A percentile compares a stretch with the other conserved stretches of the same genome.
Evolutionary conservation across 2,113 vertebrate genomes (phyloP).

Genomic region (Ciconia boyciana): DNA sequence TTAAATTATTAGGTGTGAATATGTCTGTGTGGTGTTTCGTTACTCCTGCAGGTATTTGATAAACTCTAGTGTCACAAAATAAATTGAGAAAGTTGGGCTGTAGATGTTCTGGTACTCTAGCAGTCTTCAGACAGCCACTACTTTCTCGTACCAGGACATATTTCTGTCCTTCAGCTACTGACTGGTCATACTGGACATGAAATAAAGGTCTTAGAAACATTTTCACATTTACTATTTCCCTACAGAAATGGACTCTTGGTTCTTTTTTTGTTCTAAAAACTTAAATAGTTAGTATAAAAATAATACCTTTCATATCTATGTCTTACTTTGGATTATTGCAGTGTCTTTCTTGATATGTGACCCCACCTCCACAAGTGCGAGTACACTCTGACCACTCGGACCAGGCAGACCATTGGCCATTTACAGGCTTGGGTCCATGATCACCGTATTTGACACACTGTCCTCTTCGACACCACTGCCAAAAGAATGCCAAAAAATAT

Average conservation of each 20-base stretch:
- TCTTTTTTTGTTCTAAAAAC: not conserved
- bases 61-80: not conserved
- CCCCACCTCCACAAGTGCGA: slow-evolving; percentile 89
- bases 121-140: not conserved
- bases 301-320: not conserved
- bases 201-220: not conserved
- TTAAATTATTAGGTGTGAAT: not conserved
- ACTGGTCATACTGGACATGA: accelerated
- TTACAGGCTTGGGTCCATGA: slow-evolving; percentile 83
- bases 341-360: slow-evolving; percentile 86
- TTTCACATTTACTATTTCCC: not conserved
- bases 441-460: slow-evolving; percentile 93
- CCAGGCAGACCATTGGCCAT: slow-evolving; percentile 95
- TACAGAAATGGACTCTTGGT: not conserved
- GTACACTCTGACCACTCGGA: slow-evolving; percentile 92
- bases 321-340: slow-evolving; percentile 93
- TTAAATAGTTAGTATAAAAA: not conserved
- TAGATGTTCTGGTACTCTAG: not conserved
- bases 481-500: slow-evolving; percentile 7
- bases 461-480: slow-evolving; percentile 95
- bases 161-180: not conserved
- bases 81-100: not conserved
- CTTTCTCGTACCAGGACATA: not conserved
- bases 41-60: not conserved
- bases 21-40: not conserved